Evolutionary conservation across 2,113 vertebrate species (phyloP), one percentile per base, ranked within the genome.

Genomic region (Zingel zingel): DNA sequence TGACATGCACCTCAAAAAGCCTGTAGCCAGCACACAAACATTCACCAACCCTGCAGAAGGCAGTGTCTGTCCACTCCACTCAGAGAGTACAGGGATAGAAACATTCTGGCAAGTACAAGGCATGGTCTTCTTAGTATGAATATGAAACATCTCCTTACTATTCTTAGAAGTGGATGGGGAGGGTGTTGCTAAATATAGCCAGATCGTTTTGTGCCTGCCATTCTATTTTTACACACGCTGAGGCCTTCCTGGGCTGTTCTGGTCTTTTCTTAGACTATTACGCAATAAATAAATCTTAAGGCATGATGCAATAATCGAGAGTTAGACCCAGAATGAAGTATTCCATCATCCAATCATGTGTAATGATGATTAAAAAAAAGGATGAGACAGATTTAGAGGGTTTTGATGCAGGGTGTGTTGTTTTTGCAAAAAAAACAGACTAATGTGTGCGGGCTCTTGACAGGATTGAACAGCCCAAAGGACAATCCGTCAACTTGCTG

Each of bases 221-320:
- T 54, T 81, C 91, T 92, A 92, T 93, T 93, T 91, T 92, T 93
- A 90, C 64, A 6, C 66, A 7, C 11, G 78, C 79, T 7, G 33
- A 77, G 81, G 85, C 86, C 79, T 86, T 85, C 77, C 88, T 84
- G 68, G 77, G 81, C 80, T 75, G 61, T 43, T 65, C 25, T 15
- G 50, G 67, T 80, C 81, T 91, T 88, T 92, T 91, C 67, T 91
- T 88, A 79, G 85, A 79, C 74, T 47, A 36, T 94, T 92, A 92
- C 33, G 15, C 92, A 90, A 93, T 62, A 61, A 79, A 71, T n/a
- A 27, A 27, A 83, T 83, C 67, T 59, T 9, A 58, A 73, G 73
- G 80, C 82, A 45, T 59, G 74, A 73, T 67, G 71, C 80, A 72
- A 4, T 66, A 70, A 67, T 63, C 74, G 30, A 33, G 62, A 75